A percentile compares a stretch with the other conserved stretches of the same genome.
Conservation (phyloP, 2,113 vertebrate genomes). For the Cnemophilus loriae region DNA sequence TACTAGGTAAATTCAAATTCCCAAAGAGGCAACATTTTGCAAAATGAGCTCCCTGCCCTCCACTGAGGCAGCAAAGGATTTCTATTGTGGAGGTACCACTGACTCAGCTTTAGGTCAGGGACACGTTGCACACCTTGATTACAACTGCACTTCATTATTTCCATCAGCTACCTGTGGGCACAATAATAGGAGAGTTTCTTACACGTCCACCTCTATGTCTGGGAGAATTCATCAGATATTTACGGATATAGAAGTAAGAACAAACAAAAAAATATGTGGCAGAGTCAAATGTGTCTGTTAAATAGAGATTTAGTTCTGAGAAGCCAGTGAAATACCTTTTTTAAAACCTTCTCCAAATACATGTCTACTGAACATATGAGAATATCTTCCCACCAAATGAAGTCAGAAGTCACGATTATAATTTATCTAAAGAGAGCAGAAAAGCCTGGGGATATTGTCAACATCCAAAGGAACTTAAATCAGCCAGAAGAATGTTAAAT, state of each 20-base stretch:
- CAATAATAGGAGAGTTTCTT: neutral
- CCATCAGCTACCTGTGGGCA: neutral
- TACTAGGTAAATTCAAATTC: neutral
- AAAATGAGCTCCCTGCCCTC: neutral
- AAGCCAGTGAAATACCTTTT: neutral
- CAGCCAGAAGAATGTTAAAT: neutral
- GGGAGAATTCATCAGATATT: neutral
- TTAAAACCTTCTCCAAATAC: neutral
- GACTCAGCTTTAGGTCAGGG: neutral
- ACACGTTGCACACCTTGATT: neutral
- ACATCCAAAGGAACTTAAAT: neutral
- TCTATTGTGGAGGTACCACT: neutral
- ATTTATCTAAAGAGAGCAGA: neutral
- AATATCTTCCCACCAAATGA: neutral
- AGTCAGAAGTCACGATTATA: neutral
- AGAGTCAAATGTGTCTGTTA: neutral
- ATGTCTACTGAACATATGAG: neutral
- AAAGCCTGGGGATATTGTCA: neutral
- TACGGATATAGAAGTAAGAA: neutral
- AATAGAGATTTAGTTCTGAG: neutral
- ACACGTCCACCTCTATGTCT: fast-evolving
- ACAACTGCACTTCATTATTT: neutral
- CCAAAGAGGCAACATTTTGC: neutral
- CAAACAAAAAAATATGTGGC: neutral
- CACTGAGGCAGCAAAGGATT: neutral